Percentiles rank a stretch among this genome's conserved stretches.
Conservation (phyloP, 2,888 invertebrate genomes). For the Myopa testacea region DNA sequence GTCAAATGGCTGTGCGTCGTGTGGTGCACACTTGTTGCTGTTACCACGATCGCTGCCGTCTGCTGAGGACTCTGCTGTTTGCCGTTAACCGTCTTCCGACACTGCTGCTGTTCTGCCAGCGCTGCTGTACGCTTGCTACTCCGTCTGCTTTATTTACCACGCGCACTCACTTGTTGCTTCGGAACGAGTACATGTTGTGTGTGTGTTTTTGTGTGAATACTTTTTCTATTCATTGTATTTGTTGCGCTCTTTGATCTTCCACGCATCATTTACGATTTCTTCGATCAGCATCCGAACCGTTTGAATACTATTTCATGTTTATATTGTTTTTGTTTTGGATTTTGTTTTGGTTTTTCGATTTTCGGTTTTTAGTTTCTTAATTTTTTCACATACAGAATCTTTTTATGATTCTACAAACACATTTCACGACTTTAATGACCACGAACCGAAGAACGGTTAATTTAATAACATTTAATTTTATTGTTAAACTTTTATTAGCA, state of each 20-base stretch:
- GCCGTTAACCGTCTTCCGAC: background rate
- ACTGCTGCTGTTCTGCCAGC: conserved; percentile 16
- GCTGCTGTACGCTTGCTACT: conserved; percentile 11
- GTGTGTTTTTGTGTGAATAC: background rate
- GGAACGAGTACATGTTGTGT: background rate
- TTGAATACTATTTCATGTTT: background rate
- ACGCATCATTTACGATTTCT: conserved; percentile 46
- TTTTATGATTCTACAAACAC: background rate
- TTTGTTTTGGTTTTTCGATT: background rate
- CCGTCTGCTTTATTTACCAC: background rate
- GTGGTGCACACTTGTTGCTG: background rate
- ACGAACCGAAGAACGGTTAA: background rate
- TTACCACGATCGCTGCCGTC: background rate
- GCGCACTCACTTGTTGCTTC: conserved; percentile 27
- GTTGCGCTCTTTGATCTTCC: conserved; percentile 50
- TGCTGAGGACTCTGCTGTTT: background rate
- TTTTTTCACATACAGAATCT: background rate
- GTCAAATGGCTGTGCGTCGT: background rate
- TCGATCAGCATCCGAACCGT: conserved; percentile 11
- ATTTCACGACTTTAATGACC: background rate
- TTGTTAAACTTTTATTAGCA: background rate
- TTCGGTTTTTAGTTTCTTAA: background rate
- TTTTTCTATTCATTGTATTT: conserved; percentile 2
- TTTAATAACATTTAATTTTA: conserved; percentile 1
- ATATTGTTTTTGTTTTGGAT: background rate